Conservation (phyloP, 2,888 invertebrate genomes). For the Andrena minutula region DNA sequence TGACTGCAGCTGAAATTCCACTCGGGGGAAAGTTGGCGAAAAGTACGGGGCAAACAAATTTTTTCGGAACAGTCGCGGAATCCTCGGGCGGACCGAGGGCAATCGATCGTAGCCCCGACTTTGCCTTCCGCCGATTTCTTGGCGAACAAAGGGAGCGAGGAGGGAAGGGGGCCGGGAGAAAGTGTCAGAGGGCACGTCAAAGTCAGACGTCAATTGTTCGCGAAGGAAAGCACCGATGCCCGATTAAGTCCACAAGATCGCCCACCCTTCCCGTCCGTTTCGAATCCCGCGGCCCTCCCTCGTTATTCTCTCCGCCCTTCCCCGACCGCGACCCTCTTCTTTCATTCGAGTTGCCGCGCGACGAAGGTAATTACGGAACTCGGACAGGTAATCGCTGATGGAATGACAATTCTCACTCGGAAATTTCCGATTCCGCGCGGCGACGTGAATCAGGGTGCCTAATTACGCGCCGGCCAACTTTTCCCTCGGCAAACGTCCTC, state of each 20-base stretch:
- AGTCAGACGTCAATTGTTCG: conserved; percentile 65
- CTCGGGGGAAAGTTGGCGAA: background rate
- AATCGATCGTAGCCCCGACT: conserved; percentile 40
- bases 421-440: no score
- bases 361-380: conserved; percentile 46
- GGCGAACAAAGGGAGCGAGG: conserved; percentile 44
- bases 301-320: background rate
- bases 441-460: no score
- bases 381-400: conserved; percentile 24
- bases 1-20: background rate
- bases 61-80: background rate
- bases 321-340: conserved; percentile 1
- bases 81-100: conserved; percentile 22
- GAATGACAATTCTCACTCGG: conserved; percentile 4
- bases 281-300: conserved; percentile 28
- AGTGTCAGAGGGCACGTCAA: conserved; percentile 60
- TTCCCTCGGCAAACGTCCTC: no score
- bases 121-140: conserved; percentile 40
- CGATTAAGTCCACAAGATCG: conserved; percentile 60
- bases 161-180: conserved; percentile 40
- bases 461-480: no score
- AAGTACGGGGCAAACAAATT: conserved; percentile 6
- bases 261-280: conserved; percentile 52
- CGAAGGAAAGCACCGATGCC: conserved; percentile 58
- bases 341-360: conserved; percentile 28